Percentiles rank a stretch among this genome's conserved stretches.
These are phyloP conservation scores for Myiopsitta monachus DNA, from an alignment of 2,113 vertebrate species.

Conservation along the genomic window DNA sequence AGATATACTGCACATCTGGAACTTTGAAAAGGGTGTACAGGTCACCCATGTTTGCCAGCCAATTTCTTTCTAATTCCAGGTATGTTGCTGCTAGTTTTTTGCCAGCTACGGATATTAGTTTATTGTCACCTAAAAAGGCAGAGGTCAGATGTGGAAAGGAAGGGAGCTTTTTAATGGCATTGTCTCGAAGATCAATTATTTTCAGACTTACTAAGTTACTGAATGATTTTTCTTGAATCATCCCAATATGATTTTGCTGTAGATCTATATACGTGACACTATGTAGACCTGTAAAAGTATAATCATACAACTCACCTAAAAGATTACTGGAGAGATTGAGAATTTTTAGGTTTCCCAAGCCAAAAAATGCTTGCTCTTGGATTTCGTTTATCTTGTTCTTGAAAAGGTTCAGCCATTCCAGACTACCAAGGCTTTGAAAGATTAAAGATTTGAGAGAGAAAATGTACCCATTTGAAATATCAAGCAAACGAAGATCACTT, in stretches of 20 bases:
- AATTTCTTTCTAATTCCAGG: conserved; percentile 78
- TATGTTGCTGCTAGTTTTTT: background rate
- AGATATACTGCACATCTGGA: conserved; percentile 58
- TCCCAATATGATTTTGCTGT: conserved; percentile 85
- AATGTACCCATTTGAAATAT: conserved; percentile 75
- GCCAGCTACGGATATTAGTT: conserved; percentile 35
- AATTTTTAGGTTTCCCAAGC: conserved; percentile 70
- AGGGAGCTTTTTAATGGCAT: conserved; percentile 74
- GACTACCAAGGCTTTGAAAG: conserved; percentile 70
- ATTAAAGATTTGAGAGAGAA: conserved; percentile 73
- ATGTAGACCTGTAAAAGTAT: conserved; percentile 74
- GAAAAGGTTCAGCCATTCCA: conserved; percentile 73
- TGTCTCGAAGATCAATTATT: conserved; percentile 79
- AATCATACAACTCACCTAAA: conserved; percentile 76
- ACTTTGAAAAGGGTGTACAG: conserved; percentile 72
- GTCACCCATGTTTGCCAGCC: conserved; percentile 67
- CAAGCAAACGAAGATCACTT: conserved; percentile 69
- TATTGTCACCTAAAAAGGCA: conserved; percentile 77
- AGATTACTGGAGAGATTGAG: conserved; percentile 86
- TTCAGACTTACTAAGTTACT: conserved; percentile 64
- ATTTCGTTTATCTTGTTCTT: conserved; percentile 85
- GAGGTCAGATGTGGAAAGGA: conserved; percentile 63
- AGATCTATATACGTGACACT: conserved; percentile 76
- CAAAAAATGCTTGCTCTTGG: conserved; percentile 73
- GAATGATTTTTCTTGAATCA: conserved; percentile 73